Base-by-base conservation (phyloP, 2,888 invertebrate species). In the Malthinus flaveolus region DNA sequence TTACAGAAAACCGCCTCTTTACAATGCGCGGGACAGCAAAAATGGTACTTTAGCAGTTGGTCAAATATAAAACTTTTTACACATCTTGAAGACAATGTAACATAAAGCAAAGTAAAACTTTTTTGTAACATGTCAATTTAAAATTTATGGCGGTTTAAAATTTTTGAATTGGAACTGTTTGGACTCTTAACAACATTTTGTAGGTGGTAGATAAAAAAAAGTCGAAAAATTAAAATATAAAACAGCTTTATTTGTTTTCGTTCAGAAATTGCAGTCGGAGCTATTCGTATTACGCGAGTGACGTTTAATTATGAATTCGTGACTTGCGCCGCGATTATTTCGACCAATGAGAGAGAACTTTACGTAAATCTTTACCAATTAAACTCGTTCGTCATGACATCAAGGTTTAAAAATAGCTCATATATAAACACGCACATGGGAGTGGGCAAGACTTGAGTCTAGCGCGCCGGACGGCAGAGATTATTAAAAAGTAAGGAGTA, bases 361-460 rank as follows among this genome's bases (percentile, higher is more conserved):
- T 72, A 75, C 74, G 71, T 75, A 73, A 77, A 62, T 53, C n/a
- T 36, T 12, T 33, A 42, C 77, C 73, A 76, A 77, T 76, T 45
- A 59, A 7, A 37, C 3, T 4, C 35, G 42, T 31, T 31, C 10
- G 46, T 66, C 63, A 63, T 78, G 76, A 76, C 75, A 75, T 76
- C 74, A 76, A 66, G 67, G 62, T 68, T 71, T 76, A 76, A 76
- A 76, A 75, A 75, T 74, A 75, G 72, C 70, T 57, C 68, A 68
- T 71, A 75, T 74, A 75, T 74, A 70, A 71, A 69, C 68, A 69
- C 70, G 71, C 71, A 70, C 69, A 71, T 71, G 71, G 72, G 73
- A 69, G 73, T 72, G 72, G 71, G 70, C 71, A 68, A 72, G 72
- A 73, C 74, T 76, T 74, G 75, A 76, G 76, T 76, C 73, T 72